These are phyloP conservation scores for Pipistrellus pygmaeus DNA, from an alignment of 2,797 vertebrate genomes.

Conservation along the genomic window DNA sequence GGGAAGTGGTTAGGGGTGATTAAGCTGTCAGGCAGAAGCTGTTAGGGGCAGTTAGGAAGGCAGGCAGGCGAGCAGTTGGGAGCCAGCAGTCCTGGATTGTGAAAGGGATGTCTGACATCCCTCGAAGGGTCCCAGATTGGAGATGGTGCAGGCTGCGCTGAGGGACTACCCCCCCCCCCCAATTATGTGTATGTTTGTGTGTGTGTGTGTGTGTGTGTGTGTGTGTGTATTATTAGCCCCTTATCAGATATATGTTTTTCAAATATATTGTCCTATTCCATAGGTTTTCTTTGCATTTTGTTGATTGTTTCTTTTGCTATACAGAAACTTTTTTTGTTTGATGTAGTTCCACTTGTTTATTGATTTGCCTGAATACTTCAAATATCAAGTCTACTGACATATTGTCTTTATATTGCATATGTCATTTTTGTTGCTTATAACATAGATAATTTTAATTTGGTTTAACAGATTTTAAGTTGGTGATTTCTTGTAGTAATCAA, in stretches of 20 bases:
- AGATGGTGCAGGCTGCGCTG: too few relatives aligned
- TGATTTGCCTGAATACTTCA: conserved; percentile 34
- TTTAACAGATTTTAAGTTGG: neutral
- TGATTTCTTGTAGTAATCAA: conserved; percentile 20
- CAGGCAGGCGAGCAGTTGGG: too few relatives aligned
- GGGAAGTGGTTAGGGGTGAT: too few relatives aligned
- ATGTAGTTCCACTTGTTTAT: neutral
- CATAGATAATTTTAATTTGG: neutral
- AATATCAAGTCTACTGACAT: neutral
- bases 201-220: too few relatives aligned
- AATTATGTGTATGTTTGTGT: too few relatives aligned
- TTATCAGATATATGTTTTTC: conserved; percentile 1
- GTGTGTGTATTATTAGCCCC: neutral
- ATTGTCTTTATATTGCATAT: neutral
- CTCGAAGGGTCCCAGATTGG: too few relatives aligned
- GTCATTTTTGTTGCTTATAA: neutral
- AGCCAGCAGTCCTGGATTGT: too few relatives aligned
- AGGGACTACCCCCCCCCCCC: too few relatives aligned
- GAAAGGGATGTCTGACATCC: too few relatives aligned
- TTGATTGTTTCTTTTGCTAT: neutral
- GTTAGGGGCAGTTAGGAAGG: too few relatives aligned
- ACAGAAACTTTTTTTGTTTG: neutral
- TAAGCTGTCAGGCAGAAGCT: too few relatives aligned
- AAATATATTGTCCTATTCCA: neutral
- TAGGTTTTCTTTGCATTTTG: neutral